Percentiles rank a stretch among this genome's conserved stretches.
These are phyloP conservation scores for Cherax destructor DNA, from an alignment of 1,140 invertebrate species.

Conservation along the genomic window DNA sequence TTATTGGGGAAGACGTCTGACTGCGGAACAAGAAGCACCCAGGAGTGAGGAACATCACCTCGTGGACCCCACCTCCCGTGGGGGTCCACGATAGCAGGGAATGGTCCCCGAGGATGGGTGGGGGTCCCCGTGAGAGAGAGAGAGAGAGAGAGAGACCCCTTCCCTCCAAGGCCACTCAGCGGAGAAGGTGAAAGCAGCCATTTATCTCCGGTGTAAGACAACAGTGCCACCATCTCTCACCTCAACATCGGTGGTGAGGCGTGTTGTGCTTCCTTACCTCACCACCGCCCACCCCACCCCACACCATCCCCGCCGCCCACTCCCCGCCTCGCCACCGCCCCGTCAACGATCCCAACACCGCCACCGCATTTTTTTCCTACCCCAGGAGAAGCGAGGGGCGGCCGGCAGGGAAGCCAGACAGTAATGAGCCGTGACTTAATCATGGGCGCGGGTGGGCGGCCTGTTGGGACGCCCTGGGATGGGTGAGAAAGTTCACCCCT, in stretches of 20 bases:
- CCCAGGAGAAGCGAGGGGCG: not conserved
- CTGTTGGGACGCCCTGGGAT: not conserved
- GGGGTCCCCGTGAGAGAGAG: not conserved
- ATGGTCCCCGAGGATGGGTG: no score
- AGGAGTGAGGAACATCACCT: no score
- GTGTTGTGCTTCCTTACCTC: not conserved
- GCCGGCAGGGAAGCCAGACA: slow-evolving; percentile 58
- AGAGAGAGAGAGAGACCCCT: no score
- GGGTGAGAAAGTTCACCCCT: not conserved
- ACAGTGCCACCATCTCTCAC: not conserved
- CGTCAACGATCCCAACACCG: no score
- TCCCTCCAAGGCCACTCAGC: not conserved
- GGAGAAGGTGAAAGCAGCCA: not conserved
- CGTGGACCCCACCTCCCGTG: not conserved
- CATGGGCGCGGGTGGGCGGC: slow-evolving; percentile 47
- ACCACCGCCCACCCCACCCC: not conserved
- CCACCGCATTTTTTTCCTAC: no score
- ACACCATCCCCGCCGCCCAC: no score
- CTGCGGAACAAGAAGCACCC: no score
- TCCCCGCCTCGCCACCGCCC: no score
- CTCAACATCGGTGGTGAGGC: not conserved
- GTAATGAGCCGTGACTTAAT: slow-evolving; percentile 65
- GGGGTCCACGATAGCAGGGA: not conserved
- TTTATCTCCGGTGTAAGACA: not conserved
- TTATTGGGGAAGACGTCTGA: no score